Conservation (phyloP, 2,888 invertebrate species). For the Ceramica pisi region DNA sequence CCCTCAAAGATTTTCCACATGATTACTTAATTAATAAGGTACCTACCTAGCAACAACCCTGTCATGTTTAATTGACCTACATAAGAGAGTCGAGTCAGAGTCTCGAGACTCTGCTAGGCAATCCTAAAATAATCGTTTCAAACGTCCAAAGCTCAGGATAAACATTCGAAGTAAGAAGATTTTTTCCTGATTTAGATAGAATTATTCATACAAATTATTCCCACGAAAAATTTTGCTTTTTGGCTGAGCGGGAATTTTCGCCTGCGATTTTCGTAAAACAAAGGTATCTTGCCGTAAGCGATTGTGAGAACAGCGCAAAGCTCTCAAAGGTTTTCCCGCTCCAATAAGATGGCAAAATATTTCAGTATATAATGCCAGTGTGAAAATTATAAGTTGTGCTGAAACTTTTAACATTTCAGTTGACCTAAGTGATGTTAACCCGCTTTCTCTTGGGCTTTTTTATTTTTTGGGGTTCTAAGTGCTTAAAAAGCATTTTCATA, state of each 20-base stretch:
- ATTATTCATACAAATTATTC: constrained; percentile 57
- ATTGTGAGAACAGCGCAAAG: constrained; percentile 74
- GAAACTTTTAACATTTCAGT: constrained; percentile 70
- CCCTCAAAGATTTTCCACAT: neutral
- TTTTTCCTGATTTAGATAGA: constrained; percentile 45
- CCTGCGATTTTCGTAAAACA: constrained; percentile 70
- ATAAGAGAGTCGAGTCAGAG: no score
- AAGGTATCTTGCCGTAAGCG: constrained; percentile 76
- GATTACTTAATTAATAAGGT: neutral
- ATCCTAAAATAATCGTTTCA: constrained; percentile 10
- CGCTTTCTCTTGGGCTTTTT: constrained; percentile 45
- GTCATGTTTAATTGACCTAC: neutral
- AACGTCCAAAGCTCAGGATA: constrained; percentile 1
- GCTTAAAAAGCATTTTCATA: constrained; percentile 5
- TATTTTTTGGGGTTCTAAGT: constrained; percentile 16
- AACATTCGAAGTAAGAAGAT: constrained; percentile 15
- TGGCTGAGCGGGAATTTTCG: constrained; percentile 70
- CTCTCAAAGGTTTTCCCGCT: constrained; percentile 60
- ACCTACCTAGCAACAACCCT: neutral
- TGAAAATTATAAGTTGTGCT: constrained; percentile 70
- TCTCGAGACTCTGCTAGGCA: no score
- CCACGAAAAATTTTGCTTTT: constrained; percentile 64
- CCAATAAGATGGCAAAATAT: constrained; percentile 76
- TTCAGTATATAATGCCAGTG: constrained; percentile 72
- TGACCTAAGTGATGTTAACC: constrained; percentile 60